These are phyloP conservation scores for Aricia agestis DNA, from an alignment of 1,140 invertebrate species.

Conservation along the genomic window DNA sequence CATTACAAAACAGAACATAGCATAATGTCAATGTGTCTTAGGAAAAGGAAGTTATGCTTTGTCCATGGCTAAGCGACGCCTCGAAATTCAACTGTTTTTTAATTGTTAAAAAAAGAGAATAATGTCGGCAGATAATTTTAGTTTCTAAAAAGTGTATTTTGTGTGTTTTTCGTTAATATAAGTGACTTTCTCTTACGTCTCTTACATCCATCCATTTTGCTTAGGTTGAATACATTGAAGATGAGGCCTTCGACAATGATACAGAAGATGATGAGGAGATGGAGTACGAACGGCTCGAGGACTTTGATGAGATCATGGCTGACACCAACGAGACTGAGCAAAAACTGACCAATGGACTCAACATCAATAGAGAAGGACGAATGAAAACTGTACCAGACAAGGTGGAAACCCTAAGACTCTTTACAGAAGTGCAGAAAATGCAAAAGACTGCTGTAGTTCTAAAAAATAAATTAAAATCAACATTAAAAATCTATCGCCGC, in stretches of 20 bases:
- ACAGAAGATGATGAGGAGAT: constrained; percentile 41
- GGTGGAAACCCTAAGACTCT: constrained; percentile 55
- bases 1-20: no score
- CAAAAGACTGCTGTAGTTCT: constrained; percentile 50
- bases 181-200: no score
- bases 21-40: no score
- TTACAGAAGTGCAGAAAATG: constrained; percentile 64
- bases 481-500: constrained; percentile 50
- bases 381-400: constrained; percentile 35
- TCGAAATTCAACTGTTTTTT: no score
- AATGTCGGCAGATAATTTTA: no score
- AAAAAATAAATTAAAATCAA: constrained; percentile 54
- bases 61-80: no score
- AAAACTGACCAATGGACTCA: constrained; percentile 31
- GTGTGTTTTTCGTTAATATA: no score
- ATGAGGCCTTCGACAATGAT: constrained; percentile 58
- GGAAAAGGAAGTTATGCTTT: no score
- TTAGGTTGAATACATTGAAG: constrained; percentile 72
- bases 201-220: no score
- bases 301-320: constrained; percentile 41
- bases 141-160: no score
- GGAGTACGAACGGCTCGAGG: neutral
- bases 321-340: constrained; percentile 33
- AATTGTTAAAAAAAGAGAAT: no score
- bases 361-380: constrained; percentile 14